Evolutionary conservation across 2,113 vertebrate species (phyloP), one percentile per base, ranked within the genome.

Genomic region (Podilymbus podiceps): DNA sequence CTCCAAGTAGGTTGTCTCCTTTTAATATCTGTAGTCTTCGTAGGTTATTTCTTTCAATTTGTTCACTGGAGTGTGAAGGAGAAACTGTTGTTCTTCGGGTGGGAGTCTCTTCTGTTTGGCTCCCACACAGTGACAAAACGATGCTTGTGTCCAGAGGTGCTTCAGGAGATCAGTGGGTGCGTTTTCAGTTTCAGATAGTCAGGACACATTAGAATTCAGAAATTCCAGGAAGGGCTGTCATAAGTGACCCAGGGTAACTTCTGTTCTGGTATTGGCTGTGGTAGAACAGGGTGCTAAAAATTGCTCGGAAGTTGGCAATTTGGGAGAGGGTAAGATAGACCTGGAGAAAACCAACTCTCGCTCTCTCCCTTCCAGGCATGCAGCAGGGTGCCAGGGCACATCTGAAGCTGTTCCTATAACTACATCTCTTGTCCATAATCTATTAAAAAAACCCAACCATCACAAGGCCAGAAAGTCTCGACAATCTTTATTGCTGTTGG

Each of bases 11-110:
- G 38, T 72, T 95, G 77, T 78, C 62, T 97, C 15, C 46, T 94
- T 92, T 89, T 87, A 95, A 88, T 89, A 94, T 82, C 58, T 88
- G 14, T 82, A 76, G 81, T 92, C 66, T 74, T 92, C 1, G 2
- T 58, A 59, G 21, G 35, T 38, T 89, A 56, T 83, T 94, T 94
- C 85, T 75, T 83, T 80, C 66, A 82, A n/a, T 77, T 92, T 79
- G 46, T 68, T 96, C 53, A 31, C 6, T 68, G 58, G 22, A 93
- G 74, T 46, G 58, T 96, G 94, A 96, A 96, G 89, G 93, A 88
- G 93, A 89, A 85, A 56, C 62, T 72, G 44, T 69, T 60, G 60
- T 75, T 95, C 69, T 85, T 91, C 0, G 3, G 20, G 52, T 91
- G 62, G 35, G 53, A 87, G 35, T 30, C 60, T 92, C n/a, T 81